These are phyloP conservation scores for Chloroceryle inda DNA, from an alignment of 2,797 vertebrate genomes.

Conservation along the genomic window DNA sequence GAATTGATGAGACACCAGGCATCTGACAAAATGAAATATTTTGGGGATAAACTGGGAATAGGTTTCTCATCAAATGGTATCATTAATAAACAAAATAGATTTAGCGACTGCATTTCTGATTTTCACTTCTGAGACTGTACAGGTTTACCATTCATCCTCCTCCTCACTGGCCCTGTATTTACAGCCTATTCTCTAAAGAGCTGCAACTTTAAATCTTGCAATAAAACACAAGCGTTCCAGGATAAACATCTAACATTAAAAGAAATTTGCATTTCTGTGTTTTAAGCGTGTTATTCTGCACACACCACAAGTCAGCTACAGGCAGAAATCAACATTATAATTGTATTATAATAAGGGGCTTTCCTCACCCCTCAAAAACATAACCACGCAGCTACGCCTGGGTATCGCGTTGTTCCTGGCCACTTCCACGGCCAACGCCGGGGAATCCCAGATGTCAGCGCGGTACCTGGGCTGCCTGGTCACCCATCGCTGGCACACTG, in stretches of 20 bases:
- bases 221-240: background rate
- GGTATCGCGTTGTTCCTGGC: background rate
- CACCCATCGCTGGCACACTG: fast-evolving
- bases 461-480: background rate
- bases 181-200: background rate
- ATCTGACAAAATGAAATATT: conserved; percentile 24
- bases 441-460: background rate
- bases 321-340: background rate
- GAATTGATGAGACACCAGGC: conserved; percentile 50
- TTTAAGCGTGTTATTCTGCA: background rate
- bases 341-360: background rate
- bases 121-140: background rate
- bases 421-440: background rate
- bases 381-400: fast-evolving
- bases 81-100: conserved; percentile 39
- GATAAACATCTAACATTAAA: background rate
- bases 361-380: background rate
- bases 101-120: background rate
- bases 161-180: background rate
- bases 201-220: conserved; percentile 23
- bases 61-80: background rate
- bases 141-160: background rate
- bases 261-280: background rate
- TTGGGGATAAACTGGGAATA: background rate
- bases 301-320: background rate